Percentiles rank a stretch among this genome's conserved stretches.
Conservation (phyloP, 1,140 invertebrate genomes). For the Latrodectus geometricus region DNA sequence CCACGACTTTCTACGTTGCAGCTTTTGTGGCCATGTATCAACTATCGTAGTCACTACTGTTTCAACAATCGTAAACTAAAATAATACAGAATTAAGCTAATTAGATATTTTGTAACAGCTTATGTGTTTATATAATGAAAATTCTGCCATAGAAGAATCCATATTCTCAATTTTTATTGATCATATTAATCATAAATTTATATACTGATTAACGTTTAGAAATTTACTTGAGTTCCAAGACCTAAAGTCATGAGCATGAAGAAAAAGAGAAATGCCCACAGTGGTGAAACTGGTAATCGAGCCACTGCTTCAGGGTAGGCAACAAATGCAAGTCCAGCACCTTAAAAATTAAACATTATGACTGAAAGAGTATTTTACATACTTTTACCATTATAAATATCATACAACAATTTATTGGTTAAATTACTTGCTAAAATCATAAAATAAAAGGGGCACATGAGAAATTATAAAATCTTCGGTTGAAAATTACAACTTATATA, state of each 20-base stretch:
- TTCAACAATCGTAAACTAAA: constrained; percentile 64
- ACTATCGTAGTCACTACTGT: constrained; percentile 63
- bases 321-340: constrained; percentile 65
- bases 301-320: constrained; percentile 70
- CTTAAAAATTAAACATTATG: constrained; percentile 3
- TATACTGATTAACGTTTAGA: too few relatives aligned
- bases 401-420: too few relatives aligned
- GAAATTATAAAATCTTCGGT: too few relatives aligned
- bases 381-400: too few relatives aligned
- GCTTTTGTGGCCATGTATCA: constrained; percentile 61
- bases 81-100: constrained; percentile 15
- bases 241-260: constrained; percentile 69
- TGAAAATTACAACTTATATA: too few relatives aligned
- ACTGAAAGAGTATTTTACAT: too few relatives aligned
- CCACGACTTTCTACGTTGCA: constrained; percentile 34
- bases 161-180: neutral
- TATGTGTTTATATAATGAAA: neutral
- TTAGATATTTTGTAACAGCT: neutral
- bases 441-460: too few relatives aligned
- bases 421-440: too few relatives aligned
- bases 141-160: neutral
- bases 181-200: too few relatives aligned
- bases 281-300: constrained; percentile 67
- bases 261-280: constrained; percentile 70
- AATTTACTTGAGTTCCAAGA: constrained; percentile 65